phyloP scores from a whole-genome alignment of 2,888 invertebrate genomes.

The Sarcophaga rosellei region DNA sequence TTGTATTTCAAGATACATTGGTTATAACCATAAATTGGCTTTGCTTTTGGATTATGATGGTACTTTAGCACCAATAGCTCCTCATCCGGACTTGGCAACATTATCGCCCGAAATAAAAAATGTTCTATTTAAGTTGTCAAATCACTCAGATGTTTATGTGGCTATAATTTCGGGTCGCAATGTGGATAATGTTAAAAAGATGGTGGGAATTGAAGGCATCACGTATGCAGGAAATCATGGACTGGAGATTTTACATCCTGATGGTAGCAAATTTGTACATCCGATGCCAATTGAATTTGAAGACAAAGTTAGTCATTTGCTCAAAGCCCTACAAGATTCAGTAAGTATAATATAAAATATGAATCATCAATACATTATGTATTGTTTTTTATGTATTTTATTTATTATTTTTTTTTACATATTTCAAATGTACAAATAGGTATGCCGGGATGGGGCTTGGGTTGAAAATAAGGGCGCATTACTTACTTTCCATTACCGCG shows the following conservation, averaged over 20 bases:
- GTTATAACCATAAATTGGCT: constrained; percentile 92
- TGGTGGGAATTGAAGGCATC: constrained; percentile 95
- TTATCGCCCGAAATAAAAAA: constrained; percentile 92
- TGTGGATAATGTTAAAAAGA: constrained; percentile 92
- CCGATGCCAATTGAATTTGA: constrained; percentile 94
- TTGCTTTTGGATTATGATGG: constrained; percentile 93
- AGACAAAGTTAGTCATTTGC: constrained; percentile 88
- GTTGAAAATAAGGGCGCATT: constrained; percentile 95
- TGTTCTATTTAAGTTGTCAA: constrained; percentile 90
- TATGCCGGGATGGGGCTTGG: constrained; percentile 94
- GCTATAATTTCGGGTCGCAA: constrained; percentile 93
- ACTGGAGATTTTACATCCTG: constrained; percentile 93
- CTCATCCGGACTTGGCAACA: constrained; percentile 94
- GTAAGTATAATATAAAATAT: constrained; percentile 79
- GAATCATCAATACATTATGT: neutral
- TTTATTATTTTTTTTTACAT: no score
- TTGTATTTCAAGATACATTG: constrained; percentile 86
- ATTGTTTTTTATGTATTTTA: no score
- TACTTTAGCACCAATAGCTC: constrained; percentile 93
- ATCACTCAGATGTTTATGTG: constrained; percentile 93
- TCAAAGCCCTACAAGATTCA: constrained; percentile 91
- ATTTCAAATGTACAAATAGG: constrained; percentile 80
- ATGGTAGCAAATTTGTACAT: constrained; percentile 94
- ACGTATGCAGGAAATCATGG: constrained; percentile 96
- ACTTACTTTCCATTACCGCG: constrained; percentile 93